A percentile compares a stretch with the other conserved stretches of the same genome.
Conservation (phyloP, 2,888 invertebrate genomes). For the Sylvicola cinctus region DNA sequence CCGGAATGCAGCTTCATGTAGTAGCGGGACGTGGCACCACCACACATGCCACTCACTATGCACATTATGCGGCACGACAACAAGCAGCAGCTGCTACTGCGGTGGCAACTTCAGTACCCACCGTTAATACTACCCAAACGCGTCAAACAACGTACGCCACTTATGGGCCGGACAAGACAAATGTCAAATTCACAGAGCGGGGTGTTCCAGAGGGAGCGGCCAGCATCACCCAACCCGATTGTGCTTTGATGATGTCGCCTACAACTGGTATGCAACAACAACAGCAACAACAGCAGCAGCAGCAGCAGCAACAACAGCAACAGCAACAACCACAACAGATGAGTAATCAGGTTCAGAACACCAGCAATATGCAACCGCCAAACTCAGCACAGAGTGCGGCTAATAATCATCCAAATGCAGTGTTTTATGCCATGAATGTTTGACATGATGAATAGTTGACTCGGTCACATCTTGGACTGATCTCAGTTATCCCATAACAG, state of each 20-base stretch:
- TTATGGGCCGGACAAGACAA: constrained; percentile 11
- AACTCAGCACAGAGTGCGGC: not conserved
- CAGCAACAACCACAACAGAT: constrained; percentile 2
- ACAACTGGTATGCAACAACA: constrained; percentile 19
- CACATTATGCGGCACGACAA: constrained; percentile 13
- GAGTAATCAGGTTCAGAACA: no score
- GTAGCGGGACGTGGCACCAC: constrained; percentile 18
- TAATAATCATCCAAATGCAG: constrained; percentile 1
- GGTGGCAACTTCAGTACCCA: not conserved
- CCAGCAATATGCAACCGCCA: no score
- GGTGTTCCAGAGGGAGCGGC: constrained; percentile 54
- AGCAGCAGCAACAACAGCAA: constrained; percentile 10
- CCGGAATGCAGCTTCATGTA: constrained; percentile 28
- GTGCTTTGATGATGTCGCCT: constrained; percentile 24
- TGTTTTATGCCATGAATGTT: constrained; percentile 6
- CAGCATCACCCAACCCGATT: constrained; percentile 27
- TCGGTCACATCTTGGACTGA: no score
- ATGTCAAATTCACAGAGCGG: constrained; percentile 26
- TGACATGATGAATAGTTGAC: constrained; percentile 1
- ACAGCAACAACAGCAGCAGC: constrained; percentile 12
- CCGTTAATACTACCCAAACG: constrained; percentile 3
- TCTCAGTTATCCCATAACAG: no score
- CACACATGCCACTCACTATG: constrained; percentile 14
- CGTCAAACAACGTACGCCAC: constrained; percentile 10
- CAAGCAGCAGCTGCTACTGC: constrained; percentile 2